These are phyloP conservation scores for Phylloscopus whistleri DNA, from an alignment of 2,113 vertebrate genomes.

Conservation along the genomic window DNA sequence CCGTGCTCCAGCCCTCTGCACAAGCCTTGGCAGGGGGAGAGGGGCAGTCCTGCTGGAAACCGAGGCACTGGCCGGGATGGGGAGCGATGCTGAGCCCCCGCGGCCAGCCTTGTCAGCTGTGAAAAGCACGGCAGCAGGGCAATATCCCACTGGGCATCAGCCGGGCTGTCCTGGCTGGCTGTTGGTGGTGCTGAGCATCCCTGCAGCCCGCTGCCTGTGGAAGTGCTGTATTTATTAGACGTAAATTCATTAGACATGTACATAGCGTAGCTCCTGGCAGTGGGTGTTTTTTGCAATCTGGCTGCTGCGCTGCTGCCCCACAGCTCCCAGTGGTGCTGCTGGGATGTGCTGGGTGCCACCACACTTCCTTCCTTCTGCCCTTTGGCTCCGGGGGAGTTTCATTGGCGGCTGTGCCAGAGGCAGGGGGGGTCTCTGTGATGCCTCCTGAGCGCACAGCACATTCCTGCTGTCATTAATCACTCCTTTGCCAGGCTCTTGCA, in stretches of 20 bases:
- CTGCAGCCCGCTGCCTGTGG: not conserved
- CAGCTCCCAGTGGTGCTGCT: not conserved
- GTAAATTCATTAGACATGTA: not conserved
- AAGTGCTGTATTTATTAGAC: not conserved
- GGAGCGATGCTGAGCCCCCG: not conserved
- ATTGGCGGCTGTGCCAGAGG: rapidly evolving
- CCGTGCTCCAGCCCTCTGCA: not conserved
- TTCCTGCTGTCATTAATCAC: slow-evolving; percentile 19
- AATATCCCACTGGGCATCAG: rapidly evolving
- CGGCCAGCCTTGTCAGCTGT: not conserved
- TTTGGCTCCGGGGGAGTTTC: rapidly evolving
- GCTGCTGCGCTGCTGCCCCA: not conserved
- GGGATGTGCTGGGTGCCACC: not conserved
- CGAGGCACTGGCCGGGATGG: rapidly evolving
- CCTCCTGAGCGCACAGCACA: not conserved
- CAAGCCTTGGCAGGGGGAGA: not conserved
- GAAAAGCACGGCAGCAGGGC: not conserved
- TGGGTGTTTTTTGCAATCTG: not conserved
- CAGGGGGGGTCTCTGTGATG: not conserved
- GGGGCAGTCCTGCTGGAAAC: not conserved
- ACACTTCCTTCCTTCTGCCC: not conserved
- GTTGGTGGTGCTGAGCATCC: not conserved
- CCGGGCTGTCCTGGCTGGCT: not conserved
- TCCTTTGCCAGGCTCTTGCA: not conserved
- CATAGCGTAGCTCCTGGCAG: not conserved